Conservation (phyloP, 2,797 vertebrate genomes). For the Steatocranus sp. region DNA sequence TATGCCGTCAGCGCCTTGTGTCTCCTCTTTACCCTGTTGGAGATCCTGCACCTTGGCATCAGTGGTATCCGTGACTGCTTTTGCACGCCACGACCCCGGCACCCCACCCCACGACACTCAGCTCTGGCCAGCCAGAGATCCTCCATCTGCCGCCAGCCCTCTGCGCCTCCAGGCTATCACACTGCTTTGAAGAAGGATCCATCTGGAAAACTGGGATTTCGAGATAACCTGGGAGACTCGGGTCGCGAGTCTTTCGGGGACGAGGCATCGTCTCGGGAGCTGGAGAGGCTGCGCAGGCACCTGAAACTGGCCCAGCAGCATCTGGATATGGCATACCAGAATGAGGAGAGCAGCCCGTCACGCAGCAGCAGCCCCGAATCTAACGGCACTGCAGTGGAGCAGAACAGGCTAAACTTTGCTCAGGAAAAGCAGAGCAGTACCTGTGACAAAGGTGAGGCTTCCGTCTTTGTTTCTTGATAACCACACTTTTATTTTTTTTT, state of each 20-base stretch:
- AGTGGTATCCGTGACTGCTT: constrained; percentile 84
- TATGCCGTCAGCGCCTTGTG: constrained; percentile 85
- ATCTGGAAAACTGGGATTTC: constrained; percentile 74
- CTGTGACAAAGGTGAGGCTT: constrained; percentile 77
- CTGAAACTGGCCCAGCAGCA: constrained; percentile 90
- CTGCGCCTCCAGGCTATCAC: constrained; percentile 86
- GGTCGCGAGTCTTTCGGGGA: constrained; percentile 73
- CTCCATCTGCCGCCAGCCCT: constrained; percentile 72
- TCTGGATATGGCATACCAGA: constrained; percentile 85
- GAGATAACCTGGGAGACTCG: constrained; percentile 73
- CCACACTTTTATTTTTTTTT: fast-evolving
- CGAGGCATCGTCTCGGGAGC: constrained; percentile 70
- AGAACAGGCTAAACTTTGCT: constrained; percentile 91
- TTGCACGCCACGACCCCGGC: constrained; percentile 35
- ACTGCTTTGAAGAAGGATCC: constrained; percentile 81
- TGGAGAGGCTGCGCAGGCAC: constrained; percentile 81
- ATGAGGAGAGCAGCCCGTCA: constrained; percentile 76
- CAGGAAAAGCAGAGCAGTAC: constrained; percentile 85
- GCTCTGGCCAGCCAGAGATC: constrained; percentile 41
- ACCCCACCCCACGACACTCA: constrained; percentile 29
- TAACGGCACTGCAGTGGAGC: constrained; percentile 84
- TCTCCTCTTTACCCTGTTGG: constrained; percentile 83
- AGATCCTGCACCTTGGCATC: constrained; percentile 85
- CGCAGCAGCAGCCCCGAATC: constrained; percentile 90
- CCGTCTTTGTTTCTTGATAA: fast-evolving